Base-by-base conservation (phyloP, 2,797 vertebrate species). In the Pangasius krempfi region DNA sequence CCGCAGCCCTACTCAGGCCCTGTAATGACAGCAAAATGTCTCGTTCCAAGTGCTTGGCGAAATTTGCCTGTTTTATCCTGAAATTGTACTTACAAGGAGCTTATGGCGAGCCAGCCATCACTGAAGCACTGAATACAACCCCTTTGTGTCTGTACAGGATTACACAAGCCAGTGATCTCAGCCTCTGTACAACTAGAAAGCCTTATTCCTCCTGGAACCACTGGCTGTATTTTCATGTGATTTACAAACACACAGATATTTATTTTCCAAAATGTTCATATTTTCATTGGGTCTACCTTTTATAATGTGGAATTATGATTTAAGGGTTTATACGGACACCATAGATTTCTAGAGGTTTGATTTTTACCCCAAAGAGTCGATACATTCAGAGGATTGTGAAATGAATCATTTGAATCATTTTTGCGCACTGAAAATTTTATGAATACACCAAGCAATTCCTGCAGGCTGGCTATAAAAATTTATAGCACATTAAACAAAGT, bases 1-100 rank as follows among this genome's bases (percentile, higher is more conserved):
- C 93, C 93, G 89, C 85, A 83, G 90, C 60, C 87, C 87, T 89
- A 86, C 92, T 91, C 90, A 92, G 66, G n/a, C 88, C 76, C 27
- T 76, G 89, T 92, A 94, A 94, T 91, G 89, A 91, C 90, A 92
- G 87, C 73, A 92, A 91, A 91, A 90, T 60, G 84, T 88, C 68
- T 89, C 90, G 92, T 91, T 93, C 88, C 72, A 58, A 92, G 83
- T 89, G 90, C 86, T 90, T 92, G 92, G 88, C 52, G 87, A 89
- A 91, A 90, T 82, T 44, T 87, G 75, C 86, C 56, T 76, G 91
- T 92, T 89, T 88, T 93, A 90, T 91, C 82, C 91, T 92, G 87
- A 92, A 93, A 92, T 90, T 86, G 78, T 88, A 87, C 85, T 92
- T 85, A 90, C 89, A 89, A 92, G 91, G 89, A 64, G 91, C 91